A percentile compares a stretch with the other conserved stretches of the same genome.
Evolutionary conservation across 2,888 invertebrate species (phyloP).

Genomic region (Tortricodes alternella): DNA sequence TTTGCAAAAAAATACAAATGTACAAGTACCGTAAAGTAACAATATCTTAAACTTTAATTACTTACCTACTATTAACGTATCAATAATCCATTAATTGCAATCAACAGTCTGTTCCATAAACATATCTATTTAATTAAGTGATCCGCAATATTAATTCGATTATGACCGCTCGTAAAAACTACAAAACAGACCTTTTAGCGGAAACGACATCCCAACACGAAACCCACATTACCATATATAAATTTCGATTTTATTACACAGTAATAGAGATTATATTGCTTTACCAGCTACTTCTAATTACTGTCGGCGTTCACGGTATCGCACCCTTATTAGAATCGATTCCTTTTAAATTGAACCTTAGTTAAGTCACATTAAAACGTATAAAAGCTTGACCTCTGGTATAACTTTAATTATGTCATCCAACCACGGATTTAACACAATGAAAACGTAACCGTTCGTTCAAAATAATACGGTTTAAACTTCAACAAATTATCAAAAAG

Average conservation of each 20-base stretch:
- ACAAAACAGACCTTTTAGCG: slow-evolving; percentile 66
- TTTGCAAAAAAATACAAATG: too few relatives aligned
- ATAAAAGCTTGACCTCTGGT: background rate
- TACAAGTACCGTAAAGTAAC: too few relatives aligned
- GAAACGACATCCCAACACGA: slow-evolving; percentile 67
- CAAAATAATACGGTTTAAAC: slow-evolving; percentile 34
- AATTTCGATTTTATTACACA: slow-evolving; percentile 72
- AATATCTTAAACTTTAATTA: background rate
- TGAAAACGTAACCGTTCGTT: slow-evolving; percentile 34
- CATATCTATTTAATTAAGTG: slow-evolving; percentile 78
- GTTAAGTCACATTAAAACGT: slow-evolving; percentile 37
- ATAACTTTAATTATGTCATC: slow-evolving; percentile 40
- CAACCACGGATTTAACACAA: slow-evolving; percentile 25
- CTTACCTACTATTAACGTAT: slow-evolving; percentile 7
- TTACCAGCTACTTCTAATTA: slow-evolving; percentile 73
- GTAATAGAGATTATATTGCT: slow-evolving; percentile 77
- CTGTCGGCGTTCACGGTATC: slow-evolving; percentile 54
- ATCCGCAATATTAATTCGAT: slow-evolving; percentile 79
- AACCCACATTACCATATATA: slow-evolving; percentile 60
- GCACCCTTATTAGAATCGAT: slow-evolving; percentile 53
- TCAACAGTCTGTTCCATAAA: slow-evolving; percentile 43
- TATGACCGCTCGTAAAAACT: slow-evolving; percentile 75
- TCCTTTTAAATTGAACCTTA: slow-evolving; percentile 49
- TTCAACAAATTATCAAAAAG: background rate
- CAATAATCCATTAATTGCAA: slow-evolving; percentile 28